A percentile compares a stretch with the other conserved stretches of the same genome.
These are phyloP conservation scores for Hartigia nigra DNA, from an alignment of 2,888 invertebrate species.

Conservation along the genomic window DNA sequence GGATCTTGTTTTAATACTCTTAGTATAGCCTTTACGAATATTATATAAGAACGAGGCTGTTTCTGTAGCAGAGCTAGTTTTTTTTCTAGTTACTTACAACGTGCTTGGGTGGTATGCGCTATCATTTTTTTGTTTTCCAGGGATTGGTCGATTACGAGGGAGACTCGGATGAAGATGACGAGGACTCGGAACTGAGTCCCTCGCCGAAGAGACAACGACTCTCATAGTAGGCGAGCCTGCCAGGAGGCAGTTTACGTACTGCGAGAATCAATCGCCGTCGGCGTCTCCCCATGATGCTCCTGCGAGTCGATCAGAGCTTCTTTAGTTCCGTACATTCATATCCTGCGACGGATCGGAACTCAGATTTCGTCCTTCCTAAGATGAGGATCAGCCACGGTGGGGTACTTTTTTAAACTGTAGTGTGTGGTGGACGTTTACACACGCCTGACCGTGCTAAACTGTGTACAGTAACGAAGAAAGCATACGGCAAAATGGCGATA, in stretches of 20 bases:
- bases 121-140: constrained; percentile 66
- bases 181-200: constrained; percentile 73
- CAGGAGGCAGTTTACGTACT: constrained; percentile 52
- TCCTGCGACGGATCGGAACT: constrained; percentile 21
- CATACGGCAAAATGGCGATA: not conserved
- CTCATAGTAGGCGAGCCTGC: constrained; percentile 72
- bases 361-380: constrained; percentile 10
- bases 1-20: constrained; percentile 6
- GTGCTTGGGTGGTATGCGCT: not conserved
- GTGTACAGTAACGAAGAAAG: constrained; percentile 26
- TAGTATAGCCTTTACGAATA: not conserved
- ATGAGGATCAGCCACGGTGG: constrained; percentile 5
- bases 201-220: constrained; percentile 81
- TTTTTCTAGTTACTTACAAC: not conserved
- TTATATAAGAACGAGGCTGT: not conserved
- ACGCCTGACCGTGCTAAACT: constrained; percentile 54
- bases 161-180: constrained; percentile 95
- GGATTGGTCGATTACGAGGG: constrained; percentile 97
- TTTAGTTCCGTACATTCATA: constrained; percentile 32
- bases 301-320: constrained; percentile 34
- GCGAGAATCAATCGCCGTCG: constrained; percentile 47
- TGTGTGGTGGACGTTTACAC: constrained; percentile 51
- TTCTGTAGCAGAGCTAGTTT: not conserved
- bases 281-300: constrained; percentile 36
- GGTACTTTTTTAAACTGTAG: constrained; percentile 27